A percentile compares a stretch with the other conserved stretches of the same genome.
Evolutionary conservation across 1,140 invertebrate genomes (phyloP).

Genomic region (Drosophila funebris): DNA sequence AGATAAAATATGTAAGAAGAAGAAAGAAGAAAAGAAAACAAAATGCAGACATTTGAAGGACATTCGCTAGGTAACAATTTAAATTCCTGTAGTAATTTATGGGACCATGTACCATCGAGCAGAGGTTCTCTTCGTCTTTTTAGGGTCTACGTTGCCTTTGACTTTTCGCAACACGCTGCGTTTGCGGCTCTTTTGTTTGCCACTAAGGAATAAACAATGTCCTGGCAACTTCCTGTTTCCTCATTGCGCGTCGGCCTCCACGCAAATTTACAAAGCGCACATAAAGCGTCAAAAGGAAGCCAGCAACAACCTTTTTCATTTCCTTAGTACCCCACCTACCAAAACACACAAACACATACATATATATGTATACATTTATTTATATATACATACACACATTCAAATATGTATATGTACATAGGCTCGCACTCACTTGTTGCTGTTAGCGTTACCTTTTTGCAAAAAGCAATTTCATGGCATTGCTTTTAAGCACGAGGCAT

Average conservation of each 20-base stretch:
- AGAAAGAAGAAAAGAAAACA: neutral
- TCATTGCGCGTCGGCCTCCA: slow-evolving; percentile 22
- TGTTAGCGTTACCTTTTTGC: slow-evolving; percentile 53
- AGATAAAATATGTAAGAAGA: slow-evolving; percentile 5
- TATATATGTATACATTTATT: neutral
- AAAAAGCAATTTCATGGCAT: slow-evolving; percentile 80
- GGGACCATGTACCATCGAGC: slow-evolving; percentile 20
- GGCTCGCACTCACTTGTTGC: slow-evolving; percentile 56
- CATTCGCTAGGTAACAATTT: slow-evolving; percentile 62
- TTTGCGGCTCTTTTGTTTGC: slow-evolving; percentile 43
- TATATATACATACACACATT: neutral
- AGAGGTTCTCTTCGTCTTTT: neutral
- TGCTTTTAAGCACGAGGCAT: slow-evolving; percentile 57
- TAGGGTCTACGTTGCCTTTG: slow-evolving; percentile 18
- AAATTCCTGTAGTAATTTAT: slow-evolving; percentile 79
- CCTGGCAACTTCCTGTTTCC: slow-evolving; percentile 73
- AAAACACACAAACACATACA: neutral
- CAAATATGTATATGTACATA: slow-evolving; percentile 24
- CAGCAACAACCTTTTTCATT: slow-evolving; percentile 77
- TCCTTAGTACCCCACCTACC: slow-evolving; percentile 52
- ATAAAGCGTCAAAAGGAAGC: slow-evolving; percentile 61
- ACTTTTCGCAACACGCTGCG: slow-evolving; percentile 21
- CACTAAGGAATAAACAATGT: slow-evolving; percentile 69
- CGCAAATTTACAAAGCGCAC: slow-evolving; percentile 62
- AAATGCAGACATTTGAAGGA: slow-evolving; percentile 28